Conservation (phyloP, 2,797 vertebrate species). For the Phyllotis vaccarum region DNA sequence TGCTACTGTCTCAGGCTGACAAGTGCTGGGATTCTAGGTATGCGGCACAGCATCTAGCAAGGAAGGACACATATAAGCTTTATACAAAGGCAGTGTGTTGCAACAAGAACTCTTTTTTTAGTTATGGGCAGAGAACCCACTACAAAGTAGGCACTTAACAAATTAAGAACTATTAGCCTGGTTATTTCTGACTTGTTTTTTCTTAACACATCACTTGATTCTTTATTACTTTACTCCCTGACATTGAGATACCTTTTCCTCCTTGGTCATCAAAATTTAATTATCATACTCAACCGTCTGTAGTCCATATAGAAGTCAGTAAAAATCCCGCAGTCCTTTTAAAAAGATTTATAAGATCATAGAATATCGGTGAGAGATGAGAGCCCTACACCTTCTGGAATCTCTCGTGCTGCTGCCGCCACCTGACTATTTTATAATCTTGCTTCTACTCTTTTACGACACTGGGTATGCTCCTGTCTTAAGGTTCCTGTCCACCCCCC, state of each 20-base stretch:
- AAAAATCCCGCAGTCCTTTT: background rate
- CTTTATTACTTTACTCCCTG: background rate
- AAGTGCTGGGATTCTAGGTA: background rate
- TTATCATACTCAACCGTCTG: background rate
- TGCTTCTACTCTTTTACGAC: background rate
- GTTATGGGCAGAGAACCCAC: background rate
- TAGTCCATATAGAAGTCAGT: background rate
- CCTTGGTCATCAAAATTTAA: conserved; percentile 43
- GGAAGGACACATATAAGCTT: background rate
- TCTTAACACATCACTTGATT: background rate
- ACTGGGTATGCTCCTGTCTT: background rate
- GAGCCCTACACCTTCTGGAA: background rate
- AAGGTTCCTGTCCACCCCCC: background rate
- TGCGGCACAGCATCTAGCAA: background rate
- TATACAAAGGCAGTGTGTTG: background rate
- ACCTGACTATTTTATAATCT: background rate
- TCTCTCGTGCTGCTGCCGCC: background rate
- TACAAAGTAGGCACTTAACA: background rate
- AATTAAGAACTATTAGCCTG: background rate
- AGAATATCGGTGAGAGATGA: background rate
- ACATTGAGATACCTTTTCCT: background rate
- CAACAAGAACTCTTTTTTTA: background rate
- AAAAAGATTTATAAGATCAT: conserved; percentile 7
- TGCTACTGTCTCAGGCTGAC: background rate
- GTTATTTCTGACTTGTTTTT: conserved; percentile 12